phyloP scores from a whole-genome alignment of 2,888 invertebrate genomes.

The Chironomus riparius region DNA sequence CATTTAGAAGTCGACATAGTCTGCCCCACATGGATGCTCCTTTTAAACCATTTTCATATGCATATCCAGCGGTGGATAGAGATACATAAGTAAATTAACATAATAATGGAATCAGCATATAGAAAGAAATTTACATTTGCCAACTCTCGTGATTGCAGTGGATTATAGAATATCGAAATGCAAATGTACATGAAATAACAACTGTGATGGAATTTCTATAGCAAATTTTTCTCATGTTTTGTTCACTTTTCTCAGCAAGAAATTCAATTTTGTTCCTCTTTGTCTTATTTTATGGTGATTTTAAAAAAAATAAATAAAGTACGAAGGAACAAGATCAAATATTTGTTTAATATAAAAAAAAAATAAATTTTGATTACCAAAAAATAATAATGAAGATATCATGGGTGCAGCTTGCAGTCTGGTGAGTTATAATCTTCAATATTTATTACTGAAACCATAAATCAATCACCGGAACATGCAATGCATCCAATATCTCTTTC shows the following conservation, averaged over 20 bases:
- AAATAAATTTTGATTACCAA: too few relatives aligned
- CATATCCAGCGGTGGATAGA: too few relatives aligned
- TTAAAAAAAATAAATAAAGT: too few relatives aligned
- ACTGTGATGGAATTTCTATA: background rate
- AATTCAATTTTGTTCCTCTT: background rate
- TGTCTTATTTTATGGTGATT: too few relatives aligned
- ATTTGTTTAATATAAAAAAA: too few relatives aligned
- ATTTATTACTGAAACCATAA: too few relatives aligned
- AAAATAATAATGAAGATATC: too few relatives aligned
- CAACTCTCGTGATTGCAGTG: background rate
- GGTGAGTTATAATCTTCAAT: too few relatives aligned
- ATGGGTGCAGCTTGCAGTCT: too few relatives aligned
- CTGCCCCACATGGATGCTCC: slow-evolving; percentile 11
- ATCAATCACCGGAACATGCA: too few relatives aligned
- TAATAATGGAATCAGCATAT: slow-evolving; percentile 16
- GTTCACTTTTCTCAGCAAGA: background rate
- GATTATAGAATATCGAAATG: background rate
- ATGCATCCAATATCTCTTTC: too few relatives aligned
- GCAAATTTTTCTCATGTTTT: background rate
- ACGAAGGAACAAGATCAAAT: too few relatives aligned
- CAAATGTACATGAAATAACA: background rate
- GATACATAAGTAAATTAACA: slow-evolving; percentile 11
- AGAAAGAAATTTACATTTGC: background rate
- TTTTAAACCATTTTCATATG: background rate
- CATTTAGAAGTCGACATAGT: background rate